Evolutionary conservation across 2,113 vertebrate genomes (phyloP), one percentile per base, ranked within the genome.

Genomic region (Lucifuga dentata): DNA sequence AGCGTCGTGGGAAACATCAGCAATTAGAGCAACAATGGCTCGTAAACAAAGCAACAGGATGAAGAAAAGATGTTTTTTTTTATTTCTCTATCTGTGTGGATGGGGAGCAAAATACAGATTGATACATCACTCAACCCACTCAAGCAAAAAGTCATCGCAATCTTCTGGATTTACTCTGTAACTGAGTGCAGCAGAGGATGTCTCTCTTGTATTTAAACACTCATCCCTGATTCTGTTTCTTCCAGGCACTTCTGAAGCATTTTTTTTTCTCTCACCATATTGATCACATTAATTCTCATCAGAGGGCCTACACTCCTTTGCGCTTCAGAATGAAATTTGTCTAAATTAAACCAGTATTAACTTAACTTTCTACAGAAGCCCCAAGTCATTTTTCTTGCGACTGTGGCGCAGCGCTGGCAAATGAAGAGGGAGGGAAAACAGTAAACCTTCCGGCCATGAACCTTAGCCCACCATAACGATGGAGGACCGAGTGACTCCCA

Each of bases 201-300:
- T 44, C 56, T 20, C 3, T 8, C 49, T 73, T 26, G 2, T 43
- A 26, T 52, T 39, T 46, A 7, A 29, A 53, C 19, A 23, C 33
- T 59, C 7, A 29, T 45, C 11, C 51, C 10, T 57, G n/a, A 36
- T 52, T 29, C 0, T 2, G n/a, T 50, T 55, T 46, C 51, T 59
- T 48, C 62, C 66, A 43, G n/a, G n/a, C n/a, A n/a, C n/a, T n/a
- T n/a, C n/a, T n/a, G n/a, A n/a, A n/a, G n/a, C n/a, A n/a, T n/a
- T n/a, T n/a, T n/a, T n/a, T n/a, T 72, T 66, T 45, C 35, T 64
- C 11, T 21, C 46, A 58, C 21, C 60, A 73, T 62, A 76, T 68
- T 79, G 68, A 46, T 62, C 49, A 66, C 65, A 65, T 67, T 72
- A 13, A 72, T 81, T 56, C 29, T 51, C 64, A 68, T 74, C 63